Conservation (phyloP, 1,140 invertebrate genomes). For the Manduca sexta region DNA sequence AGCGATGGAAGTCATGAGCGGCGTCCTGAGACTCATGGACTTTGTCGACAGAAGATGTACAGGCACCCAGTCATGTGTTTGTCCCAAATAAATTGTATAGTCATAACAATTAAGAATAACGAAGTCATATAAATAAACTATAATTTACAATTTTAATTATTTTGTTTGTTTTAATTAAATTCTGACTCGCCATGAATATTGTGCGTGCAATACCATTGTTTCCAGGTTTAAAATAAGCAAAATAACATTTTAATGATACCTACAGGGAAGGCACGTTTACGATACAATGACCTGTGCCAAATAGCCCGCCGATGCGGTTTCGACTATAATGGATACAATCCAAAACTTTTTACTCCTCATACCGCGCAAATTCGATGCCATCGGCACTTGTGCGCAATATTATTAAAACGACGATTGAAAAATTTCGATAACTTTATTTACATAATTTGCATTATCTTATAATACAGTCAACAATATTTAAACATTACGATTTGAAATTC, state of each 20-base stretch:
- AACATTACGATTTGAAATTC: conserved; percentile 61
- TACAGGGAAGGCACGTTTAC: background rate
- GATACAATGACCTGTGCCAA: conserved; percentile 25
- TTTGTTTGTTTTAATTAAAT: too few species aligned
- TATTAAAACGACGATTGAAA: conserved; percentile 32
- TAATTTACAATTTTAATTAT: too few species aligned
- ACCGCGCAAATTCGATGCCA: background rate
- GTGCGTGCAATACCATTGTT: background rate
- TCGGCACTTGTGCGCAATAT: background rate
- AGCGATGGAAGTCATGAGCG: conserved; percentile 76
- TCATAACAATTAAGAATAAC: too few species aligned
- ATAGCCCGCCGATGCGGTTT: conserved; percentile 35
- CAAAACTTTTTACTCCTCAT: conserved; percentile 43
- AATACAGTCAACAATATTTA: conserved; percentile 70
- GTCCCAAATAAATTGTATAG: conserved; percentile 70
- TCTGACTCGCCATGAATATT: too few species aligned
- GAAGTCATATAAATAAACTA: too few species aligned
- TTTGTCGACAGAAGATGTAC: conserved; percentile 39
- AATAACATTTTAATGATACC: background rate
- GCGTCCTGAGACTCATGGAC: conserved; percentile 75
- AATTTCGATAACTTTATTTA: conserved; percentile 71
- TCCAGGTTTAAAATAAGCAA: background rate
- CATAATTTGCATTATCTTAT: conserved; percentile 66
- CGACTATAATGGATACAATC: conserved; percentile 59
- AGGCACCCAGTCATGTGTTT: conserved; percentile 41